Evolutionary conservation across 1,140 invertebrate genomes (phyloP), one percentile per base, ranked within the genome.

Genomic region (Drosophila biarmipes): DNA sequence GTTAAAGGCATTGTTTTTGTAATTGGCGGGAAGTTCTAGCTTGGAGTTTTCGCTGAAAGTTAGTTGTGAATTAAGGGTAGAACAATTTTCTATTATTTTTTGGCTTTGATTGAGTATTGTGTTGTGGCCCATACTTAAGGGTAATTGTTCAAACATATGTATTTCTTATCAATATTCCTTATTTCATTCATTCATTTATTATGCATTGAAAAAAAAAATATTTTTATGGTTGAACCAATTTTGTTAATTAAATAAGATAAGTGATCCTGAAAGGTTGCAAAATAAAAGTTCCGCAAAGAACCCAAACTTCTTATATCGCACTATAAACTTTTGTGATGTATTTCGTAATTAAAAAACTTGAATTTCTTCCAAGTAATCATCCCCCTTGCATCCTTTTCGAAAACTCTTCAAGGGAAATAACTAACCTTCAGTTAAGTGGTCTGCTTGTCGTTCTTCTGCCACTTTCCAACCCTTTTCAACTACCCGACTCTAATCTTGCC

Each of bases 401-500:
- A 7, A 29, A 1, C 15, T 43, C 10, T 67, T 67, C 29, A 29
- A 53, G 8, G 14, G 12, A 45, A 21, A 54, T 34, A 67, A 55
- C 31, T 31, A 38, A 38, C 12, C 12, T 17, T 21, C 14, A 6
- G 17, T 21, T 21, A 11, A 43, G 14, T 8, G 6, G 6, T 15
- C 15, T 15, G 29, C 56, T 62, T 63, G 29, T 63, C 40, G 8
- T 6, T 3, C 7, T 8, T 1, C n/a, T 0, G 10, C 46, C 57
- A 63, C 24, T 10, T 31, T 6, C 10, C 10, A 31, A 69, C 66
- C 66, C 49, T 69, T 55, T 55, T 67, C 19, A 45, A 15, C 38
- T 24, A 10, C 14, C 14, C 21, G 12, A 5, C 12, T 40, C 45
- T 64, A 67, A 67, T 67, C 58, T n/a, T 12, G n/a, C 2, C 29